Evolutionary conservation across 2,888 invertebrate genomes (phyloP).

Genomic region (Hoplodrina blanda): DNA sequence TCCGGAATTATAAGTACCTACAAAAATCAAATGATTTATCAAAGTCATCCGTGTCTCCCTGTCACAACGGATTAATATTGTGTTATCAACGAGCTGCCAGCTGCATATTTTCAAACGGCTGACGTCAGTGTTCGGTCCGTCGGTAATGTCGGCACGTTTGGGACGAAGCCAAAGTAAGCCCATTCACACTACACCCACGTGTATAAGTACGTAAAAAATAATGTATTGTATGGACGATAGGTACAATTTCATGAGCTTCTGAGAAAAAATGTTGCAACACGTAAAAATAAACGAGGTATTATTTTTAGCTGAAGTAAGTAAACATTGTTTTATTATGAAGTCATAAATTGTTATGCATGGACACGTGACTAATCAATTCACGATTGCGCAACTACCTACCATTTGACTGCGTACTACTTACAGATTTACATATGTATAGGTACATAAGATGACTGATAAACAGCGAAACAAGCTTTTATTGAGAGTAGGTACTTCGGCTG

Average conservation of each 20-base stretch:
- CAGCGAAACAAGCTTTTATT: constrained; percentile 19
- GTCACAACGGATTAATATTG: constrained; percentile 57
- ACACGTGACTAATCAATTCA: constrained; percentile 56
- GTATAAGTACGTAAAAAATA: constrained; percentile 71
- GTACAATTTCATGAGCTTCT: constrained; percentile 43
- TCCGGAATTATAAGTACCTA: constrained; percentile 23
- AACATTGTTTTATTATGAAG: constrained; percentile 42
- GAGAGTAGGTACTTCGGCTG: background rate
- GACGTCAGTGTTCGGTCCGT: constrained; percentile 75
- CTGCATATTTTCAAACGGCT: constrained; percentile 76
- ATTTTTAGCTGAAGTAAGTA: constrained; percentile 35
- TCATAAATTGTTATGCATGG: constrained; percentile 34
- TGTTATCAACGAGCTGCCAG: constrained; percentile 72
- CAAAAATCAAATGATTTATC: constrained; percentile 51
- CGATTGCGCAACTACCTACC: constrained; percentile 47
- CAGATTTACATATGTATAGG: constrained; percentile 32
- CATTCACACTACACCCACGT: constrained; percentile 86
- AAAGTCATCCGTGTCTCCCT: constrained; percentile 43
- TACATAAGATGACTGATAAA: constrained; percentile 17
- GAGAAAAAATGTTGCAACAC: constrained; percentile 26
- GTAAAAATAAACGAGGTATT: constrained; percentile 11
- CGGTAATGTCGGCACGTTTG: constrained; percentile 80
- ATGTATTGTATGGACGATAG: constrained; percentile 63
- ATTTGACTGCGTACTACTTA: constrained; percentile 37
- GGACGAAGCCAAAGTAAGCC: constrained; percentile 83